Conservation (phyloP, 2,888 invertebrate species). For the Coremacera marginata region DNA sequence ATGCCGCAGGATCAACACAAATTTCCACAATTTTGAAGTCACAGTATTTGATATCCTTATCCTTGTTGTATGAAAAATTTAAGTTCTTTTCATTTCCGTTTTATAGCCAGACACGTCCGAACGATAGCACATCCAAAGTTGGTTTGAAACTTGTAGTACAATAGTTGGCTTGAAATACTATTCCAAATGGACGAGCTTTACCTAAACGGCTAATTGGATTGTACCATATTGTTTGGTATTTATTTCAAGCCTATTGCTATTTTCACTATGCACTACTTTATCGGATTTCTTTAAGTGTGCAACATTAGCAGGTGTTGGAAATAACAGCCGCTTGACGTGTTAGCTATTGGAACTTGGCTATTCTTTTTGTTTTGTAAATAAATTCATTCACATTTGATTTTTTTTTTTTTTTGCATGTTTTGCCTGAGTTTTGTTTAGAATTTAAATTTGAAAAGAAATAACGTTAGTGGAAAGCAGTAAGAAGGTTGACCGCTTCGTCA, state of each 20-base stretch:
- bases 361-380: neutral
- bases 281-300: neutral
- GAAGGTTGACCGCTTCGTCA: neutral
- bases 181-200: conserved; percentile 50
- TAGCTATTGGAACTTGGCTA: conserved; percentile 7
- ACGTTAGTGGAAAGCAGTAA: neutral
- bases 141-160: conserved; percentile 61
- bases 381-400: neutral
- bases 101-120: conserved; percentile 64
- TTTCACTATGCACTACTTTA: neutral
- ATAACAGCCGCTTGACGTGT: neutral
- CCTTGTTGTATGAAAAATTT: neutral
- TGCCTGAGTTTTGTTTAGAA: conserved; percentile 32
- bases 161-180: conserved; percentile 54
- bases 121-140: conserved; percentile 64
- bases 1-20: conserved; percentile 7
- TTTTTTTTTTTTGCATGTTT: neutral
- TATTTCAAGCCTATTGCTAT: conserved; percentile 45
- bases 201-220: conserved; percentile 66
- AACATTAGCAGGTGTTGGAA: neutral
- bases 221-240: conserved; percentile 58
- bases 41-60: conserved; percentile 30
- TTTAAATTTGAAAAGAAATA: conserved; percentile 19
- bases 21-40: neutral
- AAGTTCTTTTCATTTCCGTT: conserved; percentile 43